phyloP scores from a whole-genome alignment of 2,888 invertebrate species.

The Molanna angustata region DNA sequence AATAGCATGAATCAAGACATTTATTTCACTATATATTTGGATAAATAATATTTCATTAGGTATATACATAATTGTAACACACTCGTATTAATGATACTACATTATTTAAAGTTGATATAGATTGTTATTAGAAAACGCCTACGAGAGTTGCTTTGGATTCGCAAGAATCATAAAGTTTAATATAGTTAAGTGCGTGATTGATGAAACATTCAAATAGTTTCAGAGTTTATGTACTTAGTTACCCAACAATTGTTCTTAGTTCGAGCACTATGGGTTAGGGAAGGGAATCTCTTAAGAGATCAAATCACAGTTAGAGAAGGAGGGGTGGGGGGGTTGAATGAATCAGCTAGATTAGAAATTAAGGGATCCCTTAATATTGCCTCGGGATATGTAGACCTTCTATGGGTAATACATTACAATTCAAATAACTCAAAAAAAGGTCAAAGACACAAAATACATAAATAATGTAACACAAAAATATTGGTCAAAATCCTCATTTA shows the following conservation, averaged over 20 bases:
- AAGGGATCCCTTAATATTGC: slow-evolving; percentile 10
- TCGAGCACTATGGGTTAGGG: not conserved
- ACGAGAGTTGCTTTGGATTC: too few relatives aligned
- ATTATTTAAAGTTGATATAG: too few relatives aligned
- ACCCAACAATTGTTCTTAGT: not conserved
- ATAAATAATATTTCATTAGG: too few relatives aligned
- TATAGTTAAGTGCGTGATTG: not conserved
- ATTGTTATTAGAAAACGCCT: too few relatives aligned
- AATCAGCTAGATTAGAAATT: slow-evolving; percentile 31
- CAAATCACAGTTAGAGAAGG: slow-evolving; percentile 25
- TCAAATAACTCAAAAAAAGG: not conserved
- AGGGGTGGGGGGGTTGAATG: slow-evolving; percentile 25
- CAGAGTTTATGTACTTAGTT: not conserved
- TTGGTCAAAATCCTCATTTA: too few relatives aligned
- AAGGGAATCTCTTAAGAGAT: slow-evolving; percentile 24
- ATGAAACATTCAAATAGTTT: not conserved
- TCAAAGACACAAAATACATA: not conserved
- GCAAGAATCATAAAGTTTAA: too few relatives aligned
- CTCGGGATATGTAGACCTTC: not conserved
- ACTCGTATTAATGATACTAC: too few relatives aligned
- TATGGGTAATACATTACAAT: not conserved
- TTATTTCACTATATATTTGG: too few relatives aligned
- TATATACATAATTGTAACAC: too few relatives aligned
- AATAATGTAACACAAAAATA: too few relatives aligned
- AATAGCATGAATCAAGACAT: too few relatives aligned